These are phyloP conservation scores for Danio kyathit DNA, from an alignment of 2,797 vertebrate genomes.

Conservation along the genomic window DNA sequence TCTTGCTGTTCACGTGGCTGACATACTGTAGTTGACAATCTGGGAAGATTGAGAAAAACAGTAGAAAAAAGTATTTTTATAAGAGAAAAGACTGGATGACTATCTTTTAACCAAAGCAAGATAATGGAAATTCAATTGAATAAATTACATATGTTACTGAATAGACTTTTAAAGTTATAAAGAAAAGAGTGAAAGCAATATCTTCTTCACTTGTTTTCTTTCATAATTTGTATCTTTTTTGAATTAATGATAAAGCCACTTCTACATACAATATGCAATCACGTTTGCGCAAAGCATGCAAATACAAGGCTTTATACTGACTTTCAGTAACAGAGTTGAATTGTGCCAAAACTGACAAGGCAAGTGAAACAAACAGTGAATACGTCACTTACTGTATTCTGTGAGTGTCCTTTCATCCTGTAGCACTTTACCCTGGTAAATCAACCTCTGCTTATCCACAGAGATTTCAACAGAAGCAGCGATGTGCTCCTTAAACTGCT, in stretches of 20 bases:
- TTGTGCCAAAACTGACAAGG: background rate
- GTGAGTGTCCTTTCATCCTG: slow-evolving; percentile 91
- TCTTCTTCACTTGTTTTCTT: too few relatives aligned
- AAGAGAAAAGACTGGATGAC: background rate
- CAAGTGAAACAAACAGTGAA: background rate
- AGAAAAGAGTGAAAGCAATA: too few relatives aligned
- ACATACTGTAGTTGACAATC: background rate
- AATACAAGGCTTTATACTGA: too few relatives aligned
- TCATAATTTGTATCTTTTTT: too few relatives aligned
- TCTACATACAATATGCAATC: too few relatives aligned
- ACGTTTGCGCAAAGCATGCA: too few relatives aligned
- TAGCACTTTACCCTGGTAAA: slow-evolving; percentile 93
- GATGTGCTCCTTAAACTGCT: slow-evolving; percentile 93
- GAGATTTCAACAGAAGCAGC: slow-evolving; percentile 88
- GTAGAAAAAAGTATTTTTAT: background rate
- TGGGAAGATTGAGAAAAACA: background rate
- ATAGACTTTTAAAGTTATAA: too few relatives aligned
- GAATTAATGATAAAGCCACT: too few relatives aligned
- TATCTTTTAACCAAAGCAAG: background rate
- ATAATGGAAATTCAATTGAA: background rate
- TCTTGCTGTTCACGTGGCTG: too few relatives aligned
- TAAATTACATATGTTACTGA: too few relatives aligned
- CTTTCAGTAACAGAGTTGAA: background rate
- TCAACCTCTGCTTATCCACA: slow-evolving; percentile 92
- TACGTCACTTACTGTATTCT: slow-evolving; percentile 86